Evolutionary conservation across 2,888 invertebrate genomes (phyloP), one percentile per base, ranked within the genome.

Genomic region (Eumerus sabulonum): DNA sequence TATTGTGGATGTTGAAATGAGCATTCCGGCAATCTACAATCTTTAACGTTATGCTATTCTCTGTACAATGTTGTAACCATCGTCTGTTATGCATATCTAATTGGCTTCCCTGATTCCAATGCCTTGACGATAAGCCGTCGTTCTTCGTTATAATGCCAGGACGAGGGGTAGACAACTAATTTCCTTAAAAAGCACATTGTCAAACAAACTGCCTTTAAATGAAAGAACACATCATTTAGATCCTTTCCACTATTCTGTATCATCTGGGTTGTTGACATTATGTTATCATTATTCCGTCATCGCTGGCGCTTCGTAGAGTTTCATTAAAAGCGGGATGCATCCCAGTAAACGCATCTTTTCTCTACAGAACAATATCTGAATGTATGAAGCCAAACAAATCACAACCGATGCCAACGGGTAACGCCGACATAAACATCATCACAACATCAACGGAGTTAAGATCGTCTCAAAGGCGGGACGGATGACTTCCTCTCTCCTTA

Each of bases 361-460:
- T 7, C 27, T 27, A 14, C 45, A 51, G 44, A 35, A 42, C 45
- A 38, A 19, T 36, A 36, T 14, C 14, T 27, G 27, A 4, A 27
- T 27, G 27, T 27, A 27, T 57, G 14, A 62, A 67, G 12, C 50
- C 47, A 7, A 45, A 63, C 42, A 62, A 77, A 73, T 63, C 47
- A 13, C 36, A 73, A 68, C 63, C 27, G 67, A 73, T 53, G n/a
- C 67, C 56, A 54, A 18, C 35, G 62, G 62, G 62, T 56, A 62
- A 72, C 72, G 53, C 64, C 72, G 50, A 76, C 72, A 68, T 57
- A 17, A 63, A 48, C 72, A 66, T 60, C 54, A 71, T 14, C 60
- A 54, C 47, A 54, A 63, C 51, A 71, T 73, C 71, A 67, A 72
- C 62, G 47, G 48, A 73, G 63, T 77, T 73, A 77, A 73, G 60